Conservation (phyloP, 2,113 vertebrate genomes). For the Dinomys branickii region DNA sequence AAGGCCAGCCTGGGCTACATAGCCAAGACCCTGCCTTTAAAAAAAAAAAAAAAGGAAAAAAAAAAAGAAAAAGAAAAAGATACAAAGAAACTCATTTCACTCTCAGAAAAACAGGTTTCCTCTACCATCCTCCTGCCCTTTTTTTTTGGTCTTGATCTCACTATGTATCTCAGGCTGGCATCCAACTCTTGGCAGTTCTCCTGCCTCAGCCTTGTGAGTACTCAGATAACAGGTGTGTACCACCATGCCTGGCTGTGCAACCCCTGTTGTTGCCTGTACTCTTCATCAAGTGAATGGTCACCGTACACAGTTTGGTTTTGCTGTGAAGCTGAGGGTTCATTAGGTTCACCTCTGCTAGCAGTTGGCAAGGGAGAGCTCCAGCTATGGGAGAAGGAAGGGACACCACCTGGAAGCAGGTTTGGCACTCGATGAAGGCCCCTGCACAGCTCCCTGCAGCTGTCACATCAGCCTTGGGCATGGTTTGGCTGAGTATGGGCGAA, state of each 20-base stretch:
- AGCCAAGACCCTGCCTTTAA: background rate
- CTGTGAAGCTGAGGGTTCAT: background rate
- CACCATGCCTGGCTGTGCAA: background rate
- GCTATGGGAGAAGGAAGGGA: background rate
- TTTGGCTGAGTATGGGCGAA: background rate
- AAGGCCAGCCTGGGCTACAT: background rate
- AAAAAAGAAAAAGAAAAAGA: background rate
- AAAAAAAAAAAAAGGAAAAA: too few species aligned
- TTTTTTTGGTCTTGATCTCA: background rate
- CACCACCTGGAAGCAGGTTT: background rate
- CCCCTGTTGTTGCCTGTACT: background rate
- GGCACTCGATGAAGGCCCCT: background rate
- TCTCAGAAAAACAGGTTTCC: background rate
- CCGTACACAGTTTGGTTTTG: background rate
- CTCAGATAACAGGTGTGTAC: background rate
- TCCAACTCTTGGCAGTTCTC: background rate
- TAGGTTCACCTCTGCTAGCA: background rate
- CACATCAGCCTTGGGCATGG: background rate
- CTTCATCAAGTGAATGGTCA: background rate
- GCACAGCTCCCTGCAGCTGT: background rate
- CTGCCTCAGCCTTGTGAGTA: background rate
- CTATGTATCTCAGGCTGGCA: background rate
- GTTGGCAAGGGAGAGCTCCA: background rate
- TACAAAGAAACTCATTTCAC: background rate
- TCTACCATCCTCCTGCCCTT: rapidly evolving